phyloP scores from a whole-genome alignment of 2,113 vertebrate genomes.

The Eclectus roratus region DNA sequence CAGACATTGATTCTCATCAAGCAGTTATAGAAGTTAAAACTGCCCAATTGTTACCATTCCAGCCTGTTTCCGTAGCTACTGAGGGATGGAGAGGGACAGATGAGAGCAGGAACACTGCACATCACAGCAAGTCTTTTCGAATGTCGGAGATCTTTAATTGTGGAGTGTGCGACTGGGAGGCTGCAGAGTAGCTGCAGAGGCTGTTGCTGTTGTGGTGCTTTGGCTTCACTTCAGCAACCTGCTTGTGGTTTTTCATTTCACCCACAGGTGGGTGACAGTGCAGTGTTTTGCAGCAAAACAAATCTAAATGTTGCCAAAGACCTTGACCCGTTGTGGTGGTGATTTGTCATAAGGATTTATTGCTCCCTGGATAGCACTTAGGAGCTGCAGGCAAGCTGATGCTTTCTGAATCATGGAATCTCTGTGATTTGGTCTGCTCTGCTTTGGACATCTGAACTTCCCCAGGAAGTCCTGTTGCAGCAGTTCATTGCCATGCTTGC shows the following conservation, averaged over 20 bases:
- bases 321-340: not conserved
- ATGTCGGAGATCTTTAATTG: not conserved
- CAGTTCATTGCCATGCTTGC: not conserved
- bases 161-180: not conserved
- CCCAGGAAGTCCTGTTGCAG: not conserved
- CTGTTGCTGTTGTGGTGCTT: not conserved
- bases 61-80: not conserved
- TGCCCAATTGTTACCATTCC: not conserved
- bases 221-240: not conserved
- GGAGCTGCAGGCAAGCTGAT: not conserved
- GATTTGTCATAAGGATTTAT: rapidly evolving
- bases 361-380: not conserved
- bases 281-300: not conserved
- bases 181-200: not conserved
- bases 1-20: not conserved
- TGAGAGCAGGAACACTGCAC: not conserved
- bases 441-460: not conserved
- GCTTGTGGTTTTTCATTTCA: not conserved
- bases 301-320: not conserved
- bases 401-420: not conserved
- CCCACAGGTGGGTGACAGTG: not conserved
- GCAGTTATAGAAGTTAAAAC: not conserved
- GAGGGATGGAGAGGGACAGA: not conserved
- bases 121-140: not conserved
- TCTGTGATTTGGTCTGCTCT: not conserved